Conservation (phyloP, 2,797 vertebrate genomes). For the Neostethus bicornis region DNA sequence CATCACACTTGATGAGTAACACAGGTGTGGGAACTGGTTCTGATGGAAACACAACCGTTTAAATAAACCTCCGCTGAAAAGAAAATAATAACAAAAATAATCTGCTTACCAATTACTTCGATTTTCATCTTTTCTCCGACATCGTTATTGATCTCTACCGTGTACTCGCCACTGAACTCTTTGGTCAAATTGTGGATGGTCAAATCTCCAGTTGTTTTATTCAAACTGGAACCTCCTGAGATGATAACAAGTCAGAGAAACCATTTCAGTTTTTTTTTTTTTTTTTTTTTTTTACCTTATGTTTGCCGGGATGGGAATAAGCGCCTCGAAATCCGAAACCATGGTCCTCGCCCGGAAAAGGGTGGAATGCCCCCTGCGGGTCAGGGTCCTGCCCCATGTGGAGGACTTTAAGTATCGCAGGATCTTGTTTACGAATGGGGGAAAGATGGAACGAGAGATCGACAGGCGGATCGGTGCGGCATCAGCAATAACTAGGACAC, state of each 20-base stretch:
- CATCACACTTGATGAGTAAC: background rate
- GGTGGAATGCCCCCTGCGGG: no score
- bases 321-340: no score
- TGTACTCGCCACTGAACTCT: background rate
- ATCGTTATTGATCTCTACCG: background rate
- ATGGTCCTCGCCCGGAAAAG: no score
- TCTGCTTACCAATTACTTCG: conserved; percentile 21
- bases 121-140: rapidly evolving
- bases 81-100: background rate
- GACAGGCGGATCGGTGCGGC: no score
- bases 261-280: no score
- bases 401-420: no score
- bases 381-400: no score
- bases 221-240: background rate
- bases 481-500: no score
- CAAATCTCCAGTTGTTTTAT: background rate
- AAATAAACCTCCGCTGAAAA: background rate
- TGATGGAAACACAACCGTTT: background rate
- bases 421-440: no score
- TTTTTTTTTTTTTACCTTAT: no score
- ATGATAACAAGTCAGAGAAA: background rate
- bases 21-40: conserved; percentile 24
- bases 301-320: no score
- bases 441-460: no score
- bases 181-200: background rate